A percentile compares a stretch with the other conserved stretches of the same genome.
These are phyloP conservation scores for Tinamus major DNA, from an alignment of 2,797 vertebrate species.

Conservation along the genomic window DNA sequence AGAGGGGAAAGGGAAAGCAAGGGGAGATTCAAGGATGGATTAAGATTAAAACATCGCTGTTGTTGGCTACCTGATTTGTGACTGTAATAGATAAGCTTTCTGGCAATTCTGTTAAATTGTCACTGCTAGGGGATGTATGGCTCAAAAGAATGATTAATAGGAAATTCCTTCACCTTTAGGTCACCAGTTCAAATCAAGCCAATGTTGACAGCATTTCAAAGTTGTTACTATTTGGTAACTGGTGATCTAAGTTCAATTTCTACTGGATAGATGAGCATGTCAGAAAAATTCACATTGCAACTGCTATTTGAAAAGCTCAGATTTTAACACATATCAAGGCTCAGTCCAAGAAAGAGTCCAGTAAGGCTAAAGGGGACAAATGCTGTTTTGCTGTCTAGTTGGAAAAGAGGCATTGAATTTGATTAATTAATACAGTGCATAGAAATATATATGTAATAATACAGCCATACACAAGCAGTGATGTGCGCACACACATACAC, in stretches of 20 bases:
- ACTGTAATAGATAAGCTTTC: slow-evolving; percentile 16
- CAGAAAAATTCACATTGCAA: background rate
- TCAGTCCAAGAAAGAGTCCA: background rate
- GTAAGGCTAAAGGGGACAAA: background rate
- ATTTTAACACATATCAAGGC: background rate
- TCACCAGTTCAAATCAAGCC: background rate
- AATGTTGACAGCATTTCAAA: background rate
- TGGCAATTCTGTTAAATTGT: slow-evolving; percentile 14
- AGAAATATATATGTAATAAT: background rate
- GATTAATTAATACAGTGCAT: background rate
- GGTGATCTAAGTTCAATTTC: background rate
- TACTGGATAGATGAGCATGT: background rate
- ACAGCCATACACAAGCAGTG: background rate
- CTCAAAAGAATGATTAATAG: background rate
- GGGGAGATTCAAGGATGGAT: background rate
- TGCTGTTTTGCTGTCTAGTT: background rate
- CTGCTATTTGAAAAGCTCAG: background rate
- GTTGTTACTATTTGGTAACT: background rate
- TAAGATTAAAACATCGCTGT: slow-evolving; percentile 1
- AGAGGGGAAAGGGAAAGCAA: slow-evolving; percentile 25
- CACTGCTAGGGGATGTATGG: background rate
- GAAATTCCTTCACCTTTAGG: background rate
- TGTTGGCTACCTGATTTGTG: slow-evolving; percentile 31
- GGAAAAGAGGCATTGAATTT: background rate
- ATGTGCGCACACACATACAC: background rate